Conservation (phyloP, 2,888 invertebrate genomes). For the Galeopsomyia nigrocyanea region DNA sequence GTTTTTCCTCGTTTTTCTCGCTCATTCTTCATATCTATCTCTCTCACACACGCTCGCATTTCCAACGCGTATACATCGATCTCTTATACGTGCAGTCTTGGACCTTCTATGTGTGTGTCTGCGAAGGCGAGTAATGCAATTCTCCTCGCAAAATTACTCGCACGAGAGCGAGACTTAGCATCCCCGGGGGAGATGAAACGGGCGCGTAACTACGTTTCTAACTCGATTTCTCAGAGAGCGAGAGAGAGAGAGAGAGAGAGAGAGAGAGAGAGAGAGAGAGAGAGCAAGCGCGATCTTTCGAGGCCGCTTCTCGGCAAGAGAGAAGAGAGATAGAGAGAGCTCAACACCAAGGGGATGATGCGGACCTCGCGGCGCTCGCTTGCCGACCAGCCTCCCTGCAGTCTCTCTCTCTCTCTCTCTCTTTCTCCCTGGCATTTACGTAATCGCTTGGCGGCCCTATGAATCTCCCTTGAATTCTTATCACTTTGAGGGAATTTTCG, state of each 20-base stretch:
- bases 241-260: constrained; percentile 19
- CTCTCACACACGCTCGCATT: background rate
- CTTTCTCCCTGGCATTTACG: constrained; percentile 46
- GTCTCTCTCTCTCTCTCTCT: constrained; percentile 26
- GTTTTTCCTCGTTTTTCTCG: constrained; percentile 37
- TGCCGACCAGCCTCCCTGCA: background rate
- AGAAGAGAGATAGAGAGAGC: constrained; percentile 18
- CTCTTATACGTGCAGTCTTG: background rate
- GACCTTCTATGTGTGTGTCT: too few species aligned
- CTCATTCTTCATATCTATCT: constrained; percentile 37
- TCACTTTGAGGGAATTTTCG: constrained; percentile 15
- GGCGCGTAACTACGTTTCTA: constrained; percentile 58
- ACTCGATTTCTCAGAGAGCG: constrained; percentile 56
- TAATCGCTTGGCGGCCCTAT: constrained; percentile 43
- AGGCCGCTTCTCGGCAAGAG: constrained; percentile 17
- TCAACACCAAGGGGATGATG: constrained; percentile 2
- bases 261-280: constrained; percentile 23
- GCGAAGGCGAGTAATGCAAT: constrained; percentile 55
- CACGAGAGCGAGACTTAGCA: constrained; percentile 50
- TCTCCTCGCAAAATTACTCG: constrained; percentile 56
- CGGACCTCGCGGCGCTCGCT: constrained; percentile 21
- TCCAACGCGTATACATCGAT: constrained; percentile 30
- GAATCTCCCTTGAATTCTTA: constrained; percentile 38
- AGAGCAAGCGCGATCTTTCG: constrained; percentile 54
- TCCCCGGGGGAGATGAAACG: constrained; percentile 56